Percentiles rank a stretch among this genome's conserved stretches.
These are phyloP conservation scores for Pempheris klunzingeri DNA, from an alignment of 2,797 vertebrate genomes.

Conservation along the genomic window DNA sequence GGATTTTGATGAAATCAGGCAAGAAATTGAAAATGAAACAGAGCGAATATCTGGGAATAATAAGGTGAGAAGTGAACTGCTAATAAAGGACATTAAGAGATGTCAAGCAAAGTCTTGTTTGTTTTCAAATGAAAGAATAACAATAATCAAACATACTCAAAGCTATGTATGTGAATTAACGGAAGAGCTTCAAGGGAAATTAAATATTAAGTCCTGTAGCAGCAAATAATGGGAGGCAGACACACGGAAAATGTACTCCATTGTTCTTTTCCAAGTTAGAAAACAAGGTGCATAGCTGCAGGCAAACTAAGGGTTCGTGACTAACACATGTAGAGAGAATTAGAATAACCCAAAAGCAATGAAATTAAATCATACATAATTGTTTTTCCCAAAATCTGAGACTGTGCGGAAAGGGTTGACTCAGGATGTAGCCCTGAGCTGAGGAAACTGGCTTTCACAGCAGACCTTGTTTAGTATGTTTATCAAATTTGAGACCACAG, in stretches of 20 bases:
- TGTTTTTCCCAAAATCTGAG: slow-evolving; percentile 5
- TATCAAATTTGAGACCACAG: slow-evolving; percentile 30
- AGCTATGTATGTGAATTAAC: background rate
- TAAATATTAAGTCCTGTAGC: background rate
- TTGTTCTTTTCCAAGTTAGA: slow-evolving; percentile 7
- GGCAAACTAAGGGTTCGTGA: slow-evolving; percentile 24
- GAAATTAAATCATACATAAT: slow-evolving; percentile 17
- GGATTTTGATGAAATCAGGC: slow-evolving; percentile 98
- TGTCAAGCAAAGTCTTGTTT: background rate
- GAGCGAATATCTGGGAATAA: slow-evolving; percentile 97
- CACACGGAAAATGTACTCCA: slow-evolving; percentile 4
- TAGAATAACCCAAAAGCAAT: slow-evolving; percentile 1
- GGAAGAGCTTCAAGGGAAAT: background rate
- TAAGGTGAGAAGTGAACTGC: slow-evolving; percentile 87
- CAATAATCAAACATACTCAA: background rate
- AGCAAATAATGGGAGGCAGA: background rate
- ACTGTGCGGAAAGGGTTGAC: background rate
- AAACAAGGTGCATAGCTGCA: slow-evolving; percentile 15
- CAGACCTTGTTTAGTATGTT: slow-evolving; percentile 20
- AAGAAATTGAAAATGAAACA: slow-evolving; percentile 98
- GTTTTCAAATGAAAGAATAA: background rate
- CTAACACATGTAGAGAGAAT: slow-evolving; percentile 21
- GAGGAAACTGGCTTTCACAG: slow-evolving; percentile 18
- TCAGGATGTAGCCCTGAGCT: slow-evolving; percentile 30
- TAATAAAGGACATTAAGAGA: background rate